Percentiles rank a stretch among this genome's conserved stretches.
phyloP scores from a whole-genome alignment of 2,888 invertebrate species.

The Apamea crenata region DNA sequence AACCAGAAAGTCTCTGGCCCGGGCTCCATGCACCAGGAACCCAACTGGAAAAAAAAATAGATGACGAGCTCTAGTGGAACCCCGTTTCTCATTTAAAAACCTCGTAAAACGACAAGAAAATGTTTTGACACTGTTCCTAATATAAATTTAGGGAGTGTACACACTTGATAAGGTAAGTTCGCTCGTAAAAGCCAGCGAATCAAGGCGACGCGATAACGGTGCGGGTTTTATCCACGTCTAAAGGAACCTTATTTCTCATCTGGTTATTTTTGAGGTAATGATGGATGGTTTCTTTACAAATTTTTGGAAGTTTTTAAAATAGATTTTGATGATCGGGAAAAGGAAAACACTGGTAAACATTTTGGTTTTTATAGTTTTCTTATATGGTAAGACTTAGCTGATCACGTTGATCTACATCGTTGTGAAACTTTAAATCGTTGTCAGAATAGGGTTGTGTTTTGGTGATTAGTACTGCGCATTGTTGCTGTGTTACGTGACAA shows the following conservation, averaged over 20 bases:
- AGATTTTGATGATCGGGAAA: constrained; percentile 9
- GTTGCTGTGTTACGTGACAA: background rate
- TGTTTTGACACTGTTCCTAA: constrained; percentile 81
- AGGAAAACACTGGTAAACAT: background rate
- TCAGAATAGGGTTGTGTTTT: background rate
- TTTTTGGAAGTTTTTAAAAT: constrained; percentile 6
- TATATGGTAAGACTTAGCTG: background rate
- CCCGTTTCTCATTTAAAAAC: constrained; percentile 79
- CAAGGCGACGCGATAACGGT: constrained; percentile 64
- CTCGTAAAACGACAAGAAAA: constrained; percentile 80
- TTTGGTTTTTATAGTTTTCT: background rate
- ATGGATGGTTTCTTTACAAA: constrained; percentile 51
- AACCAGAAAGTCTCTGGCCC: constrained; percentile 34
- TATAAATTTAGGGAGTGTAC: constrained; percentile 72
- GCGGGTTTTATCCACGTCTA: constrained; percentile 53
- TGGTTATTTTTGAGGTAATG: constrained; percentile 54
- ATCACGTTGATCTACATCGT: background rate
- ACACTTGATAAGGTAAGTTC: constrained; percentile 68
- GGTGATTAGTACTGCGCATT: background rate
- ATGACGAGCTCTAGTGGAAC: constrained; percentile 65
- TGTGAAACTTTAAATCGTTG: background rate
- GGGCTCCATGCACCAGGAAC: constrained; percentile 48
- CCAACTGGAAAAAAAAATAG: constrained; percentile 66
- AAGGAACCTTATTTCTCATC: constrained; percentile 55
- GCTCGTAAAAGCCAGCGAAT: constrained; percentile 69